phyloP scores from a whole-genome alignment of 2,797 vertebrate genomes.

The Mus minutoides region DNA sequence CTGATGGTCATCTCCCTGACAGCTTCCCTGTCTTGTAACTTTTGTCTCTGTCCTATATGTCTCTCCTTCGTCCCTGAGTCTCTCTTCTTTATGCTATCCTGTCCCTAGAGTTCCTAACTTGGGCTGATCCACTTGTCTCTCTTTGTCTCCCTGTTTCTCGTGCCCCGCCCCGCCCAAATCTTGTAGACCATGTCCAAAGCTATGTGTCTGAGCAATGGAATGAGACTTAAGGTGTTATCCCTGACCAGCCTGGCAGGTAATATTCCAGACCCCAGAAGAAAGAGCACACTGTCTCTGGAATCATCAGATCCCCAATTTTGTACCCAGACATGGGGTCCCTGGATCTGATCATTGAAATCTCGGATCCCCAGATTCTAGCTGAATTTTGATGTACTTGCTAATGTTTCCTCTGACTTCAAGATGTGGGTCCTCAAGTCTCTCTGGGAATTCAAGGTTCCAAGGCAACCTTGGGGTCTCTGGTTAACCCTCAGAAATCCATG shows the following conservation, averaged over 20 bases:
- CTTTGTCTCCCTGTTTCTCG: not conserved
- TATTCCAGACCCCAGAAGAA: fast-evolving
- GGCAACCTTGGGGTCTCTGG: not conserved
- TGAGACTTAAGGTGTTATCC: conserved; percentile 88
- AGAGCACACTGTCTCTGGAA: not conserved
- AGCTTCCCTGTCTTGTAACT: not conserved
- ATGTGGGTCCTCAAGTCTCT: not conserved
- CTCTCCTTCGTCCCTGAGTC: not conserved
- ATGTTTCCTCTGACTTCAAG: not conserved
- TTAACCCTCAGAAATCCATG: not conserved
- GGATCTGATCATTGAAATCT: not conserved
- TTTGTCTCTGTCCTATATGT: not conserved
- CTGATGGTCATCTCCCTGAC: fast-evolving
- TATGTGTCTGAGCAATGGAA: conserved; percentile 83
- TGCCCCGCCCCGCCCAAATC: not conserved
- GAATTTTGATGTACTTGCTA: not conserved
- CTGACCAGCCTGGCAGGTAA: conserved; percentile 86
- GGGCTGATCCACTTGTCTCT: not conserved
- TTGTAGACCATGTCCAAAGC: conserved; percentile 87
- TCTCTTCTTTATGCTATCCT: not conserved
- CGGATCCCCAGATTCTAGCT: too few relatives aligned
- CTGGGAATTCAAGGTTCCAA: not conserved
- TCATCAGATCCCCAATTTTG: not conserved
- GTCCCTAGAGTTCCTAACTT: not conserved
- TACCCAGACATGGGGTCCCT: not conserved